Percentiles rank a stretch among this genome's conserved stretches.
phyloP scores from a whole-genome alignment of 1,140 invertebrate species.

The Diuraphis noxia region DNA sequence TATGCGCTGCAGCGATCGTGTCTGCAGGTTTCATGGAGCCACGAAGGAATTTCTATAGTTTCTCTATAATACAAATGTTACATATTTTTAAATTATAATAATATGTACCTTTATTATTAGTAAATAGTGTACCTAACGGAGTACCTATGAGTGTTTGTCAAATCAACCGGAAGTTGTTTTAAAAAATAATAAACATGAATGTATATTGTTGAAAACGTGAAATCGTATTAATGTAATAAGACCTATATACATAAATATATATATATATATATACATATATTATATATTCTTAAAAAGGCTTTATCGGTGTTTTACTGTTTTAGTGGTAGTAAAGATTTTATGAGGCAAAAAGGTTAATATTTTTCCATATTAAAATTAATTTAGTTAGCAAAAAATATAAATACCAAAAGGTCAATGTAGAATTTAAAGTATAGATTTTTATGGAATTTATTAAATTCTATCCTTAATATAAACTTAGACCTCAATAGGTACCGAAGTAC shows the following conservation, averaged over 20 bases:
- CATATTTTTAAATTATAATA: not conserved
- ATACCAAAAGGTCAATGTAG: not conserved
- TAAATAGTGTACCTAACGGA: not conserved
- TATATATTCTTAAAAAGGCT: not conserved
- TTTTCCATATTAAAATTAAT: not conserved
- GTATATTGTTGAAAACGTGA: not conserved
- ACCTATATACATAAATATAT: not conserved
- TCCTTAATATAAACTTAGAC: not conserved
- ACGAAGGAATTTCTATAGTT: not conserved
- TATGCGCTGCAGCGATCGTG: not conserved
- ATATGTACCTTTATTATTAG: not conserved
- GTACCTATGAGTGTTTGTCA: not conserved
- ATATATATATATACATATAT: too few relatives aligned
- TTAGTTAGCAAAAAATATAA: not conserved
- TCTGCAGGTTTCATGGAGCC: not conserved
- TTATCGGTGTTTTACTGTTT: not conserved
- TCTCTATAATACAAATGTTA: not conserved
- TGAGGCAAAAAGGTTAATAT: not conserved
- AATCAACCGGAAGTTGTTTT: not conserved
- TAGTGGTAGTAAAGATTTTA: not conserved
- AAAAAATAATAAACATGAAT: not conserved
- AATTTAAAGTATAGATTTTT: not conserved
- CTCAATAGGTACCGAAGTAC: not conserved
- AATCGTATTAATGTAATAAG: not conserved
- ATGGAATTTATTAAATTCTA: not conserved